Percentiles rank a stretch among this genome's conserved stretches.
These are phyloP conservation scores for Caenorhabditis sp. DNA, from an alignment of 2,888 invertebrate species.

Conservation along the genomic window DNA sequence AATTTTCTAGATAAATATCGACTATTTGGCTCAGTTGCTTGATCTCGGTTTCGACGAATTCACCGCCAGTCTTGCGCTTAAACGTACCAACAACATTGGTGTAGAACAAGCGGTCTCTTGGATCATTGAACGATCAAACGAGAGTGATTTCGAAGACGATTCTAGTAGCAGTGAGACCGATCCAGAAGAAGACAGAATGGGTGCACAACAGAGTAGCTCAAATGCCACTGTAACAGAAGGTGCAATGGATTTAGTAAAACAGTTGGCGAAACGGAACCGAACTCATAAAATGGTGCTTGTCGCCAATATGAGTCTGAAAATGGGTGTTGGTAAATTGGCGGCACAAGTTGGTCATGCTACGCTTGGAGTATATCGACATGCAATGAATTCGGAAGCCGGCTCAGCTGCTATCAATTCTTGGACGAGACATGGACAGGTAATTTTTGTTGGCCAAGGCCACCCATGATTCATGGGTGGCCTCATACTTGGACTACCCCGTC, in stretches of 20 bases:
- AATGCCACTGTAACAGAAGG: not conserved
- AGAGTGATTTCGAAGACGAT: slow-evolving; percentile 52
- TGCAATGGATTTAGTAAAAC: slow-evolving; percentile 5
- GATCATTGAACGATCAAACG: slow-evolving; percentile 61
- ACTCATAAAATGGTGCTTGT: slow-evolving; percentile 78
- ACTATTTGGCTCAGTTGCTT: slow-evolving; percentile 47
- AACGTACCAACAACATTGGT: slow-evolving; percentile 52
- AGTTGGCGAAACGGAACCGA: slow-evolving; percentile 25
- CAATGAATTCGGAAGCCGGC: slow-evolving; percentile 45
- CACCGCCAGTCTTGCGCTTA: slow-evolving; percentile 51
- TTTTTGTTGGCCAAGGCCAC: not conserved
- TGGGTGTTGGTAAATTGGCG: slow-evolving; percentile 78
- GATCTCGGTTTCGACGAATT: slow-evolving; percentile 61
- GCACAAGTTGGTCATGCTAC: slow-evolving; percentile 77
- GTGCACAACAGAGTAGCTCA: slow-evolving; percentile 20
- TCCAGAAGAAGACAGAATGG: slow-evolving; percentile 41
- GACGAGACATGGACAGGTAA: slow-evolving; percentile 37
- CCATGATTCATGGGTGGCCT: not conserved
- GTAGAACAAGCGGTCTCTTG: slow-evolving; percentile 59
- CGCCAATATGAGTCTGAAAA: slow-evolving; percentile 76
- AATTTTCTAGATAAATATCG: slow-evolving; percentile 31
- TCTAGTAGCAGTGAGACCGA: slow-evolving; percentile 45
- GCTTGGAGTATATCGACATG: slow-evolving; percentile 75
- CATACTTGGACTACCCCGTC: too few species aligned
- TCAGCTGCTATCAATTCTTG: slow-evolving; percentile 40